Evolutionary conservation across 2,888 invertebrate genomes (phyloP).

Genomic region (Acleris holmiana): DNA sequence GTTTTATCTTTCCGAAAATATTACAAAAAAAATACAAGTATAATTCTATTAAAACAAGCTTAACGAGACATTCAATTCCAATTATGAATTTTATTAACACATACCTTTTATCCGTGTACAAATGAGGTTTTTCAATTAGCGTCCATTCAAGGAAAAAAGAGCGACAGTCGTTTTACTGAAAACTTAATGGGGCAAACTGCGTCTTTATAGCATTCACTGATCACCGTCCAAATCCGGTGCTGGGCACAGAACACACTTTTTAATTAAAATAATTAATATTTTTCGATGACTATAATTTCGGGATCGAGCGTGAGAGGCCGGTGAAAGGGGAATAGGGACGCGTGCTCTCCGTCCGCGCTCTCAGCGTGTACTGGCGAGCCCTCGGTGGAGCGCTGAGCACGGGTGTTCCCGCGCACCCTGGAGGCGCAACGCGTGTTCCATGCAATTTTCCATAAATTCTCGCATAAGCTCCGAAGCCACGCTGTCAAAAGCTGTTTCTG

Average conservation of each 20-base stretch:
- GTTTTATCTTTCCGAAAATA: neutral
- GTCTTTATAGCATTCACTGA: conserved; percentile 58
- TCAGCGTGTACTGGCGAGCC: conserved; percentile 66
- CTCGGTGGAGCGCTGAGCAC: conserved; percentile 72
- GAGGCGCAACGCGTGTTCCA: conserved; percentile 74
- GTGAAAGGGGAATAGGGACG: conserved; percentile 50
- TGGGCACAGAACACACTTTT: conserved; percentile 63
- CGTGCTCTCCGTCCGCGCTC: conserved; percentile 65
- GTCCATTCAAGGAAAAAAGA: conserved; percentile 57
- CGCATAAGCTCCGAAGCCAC: conserved; percentile 78
- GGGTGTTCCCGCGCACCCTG: conserved; percentile 74
- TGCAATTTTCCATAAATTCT: conserved; percentile 84
- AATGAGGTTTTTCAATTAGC: conserved; percentile 53
- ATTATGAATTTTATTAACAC: conserved; percentile 48
- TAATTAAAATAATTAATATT: conserved; percentile 57
- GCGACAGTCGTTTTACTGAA: conserved; percentile 39
- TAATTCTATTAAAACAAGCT: neutral
- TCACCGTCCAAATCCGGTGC: conserved; percentile 69
- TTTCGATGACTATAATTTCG: conserved; percentile 70
- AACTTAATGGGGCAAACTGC: conserved; percentile 31
- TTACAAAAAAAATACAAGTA: too few relatives aligned
- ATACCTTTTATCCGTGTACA: conserved; percentile 63
- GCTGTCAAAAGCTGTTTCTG: conserved; percentile 82
- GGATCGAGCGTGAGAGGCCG: conserved; percentile 60
- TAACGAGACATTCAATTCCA: conserved; percentile 39